A percentile compares a stretch with the other conserved stretches of the same genome.
phyloP scores from a whole-genome alignment of 1,140 invertebrate genomes.

The Diprion similis region DNA sequence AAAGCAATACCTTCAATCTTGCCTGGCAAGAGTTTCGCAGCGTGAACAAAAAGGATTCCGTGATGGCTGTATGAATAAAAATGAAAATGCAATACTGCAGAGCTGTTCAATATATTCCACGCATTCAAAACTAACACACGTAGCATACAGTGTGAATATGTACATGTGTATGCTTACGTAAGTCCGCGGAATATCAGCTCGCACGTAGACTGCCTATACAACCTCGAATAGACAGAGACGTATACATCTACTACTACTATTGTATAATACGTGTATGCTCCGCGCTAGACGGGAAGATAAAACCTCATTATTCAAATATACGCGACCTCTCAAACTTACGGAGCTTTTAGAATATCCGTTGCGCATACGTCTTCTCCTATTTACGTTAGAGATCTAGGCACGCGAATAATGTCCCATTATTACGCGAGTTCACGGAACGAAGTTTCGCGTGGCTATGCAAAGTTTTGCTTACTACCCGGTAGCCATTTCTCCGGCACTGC shows the following conservation, averaged over 20 bases:
- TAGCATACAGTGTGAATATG: not conserved
- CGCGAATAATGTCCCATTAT: slow-evolving; percentile 34
- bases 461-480: slow-evolving; percentile 5
- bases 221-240: too few species aligned
- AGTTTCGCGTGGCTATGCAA: slow-evolving; percentile 7
- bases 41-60: not conserved
- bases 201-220: too few species aligned
- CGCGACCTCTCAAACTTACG: slow-evolving; percentile 17
- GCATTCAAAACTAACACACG: not conserved
- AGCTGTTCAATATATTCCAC: not conserved
- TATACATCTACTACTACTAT: too few species aligned
- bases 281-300: not conserved
- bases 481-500: not conserved
- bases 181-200: too few species aligned
- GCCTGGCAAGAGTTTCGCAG: not conserved
- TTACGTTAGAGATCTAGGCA: slow-evolving; percentile 28
- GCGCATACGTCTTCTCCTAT: slow-evolving; percentile 28
- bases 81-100: not conserved
- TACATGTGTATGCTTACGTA: not conserved
- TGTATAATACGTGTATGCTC: not conserved
- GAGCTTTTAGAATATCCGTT: slow-evolving; percentile 31
- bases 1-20: too few species aligned
- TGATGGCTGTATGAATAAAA: not conserved
- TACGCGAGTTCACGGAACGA: slow-evolving; percentile 21
- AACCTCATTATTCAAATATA: slow-evolving; percentile 26